Percentiles rank a stretch among this genome's conserved stretches.
These are phyloP conservation scores for Metallyticus violacea DNA, from an alignment of 2,888 invertebrate genomes.

Conservation along the genomic window DNA sequence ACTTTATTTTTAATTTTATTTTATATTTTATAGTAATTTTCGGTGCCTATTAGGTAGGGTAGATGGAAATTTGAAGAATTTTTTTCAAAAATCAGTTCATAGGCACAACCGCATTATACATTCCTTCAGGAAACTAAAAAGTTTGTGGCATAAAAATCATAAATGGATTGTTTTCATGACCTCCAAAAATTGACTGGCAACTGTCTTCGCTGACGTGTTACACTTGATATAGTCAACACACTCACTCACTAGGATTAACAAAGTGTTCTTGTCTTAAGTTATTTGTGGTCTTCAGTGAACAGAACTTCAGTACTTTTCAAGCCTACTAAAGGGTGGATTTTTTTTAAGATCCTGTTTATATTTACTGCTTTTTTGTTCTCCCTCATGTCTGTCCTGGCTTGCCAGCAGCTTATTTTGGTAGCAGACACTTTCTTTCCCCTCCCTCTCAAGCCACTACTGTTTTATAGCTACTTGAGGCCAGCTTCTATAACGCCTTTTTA, in stretches of 20 bases:
- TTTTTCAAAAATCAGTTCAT: too few relatives aligned
- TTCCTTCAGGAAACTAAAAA: too few relatives aligned
- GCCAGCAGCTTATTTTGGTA: not conserved
- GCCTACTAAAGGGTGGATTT: not conserved
- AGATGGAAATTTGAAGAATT: too few relatives aligned
- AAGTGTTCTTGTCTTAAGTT: not conserved
- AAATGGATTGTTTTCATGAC: too few relatives aligned
- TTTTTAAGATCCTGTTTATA: not conserved
- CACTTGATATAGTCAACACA: too few relatives aligned
- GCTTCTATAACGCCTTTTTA: not conserved
- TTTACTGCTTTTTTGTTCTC: not conserved
- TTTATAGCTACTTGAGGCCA: not conserved
- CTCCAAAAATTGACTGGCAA: too few relatives aligned
- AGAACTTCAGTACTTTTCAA: not conserved
- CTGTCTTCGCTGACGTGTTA: too few relatives aligned
- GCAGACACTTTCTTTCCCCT: not conserved
- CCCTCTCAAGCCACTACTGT: not conserved
- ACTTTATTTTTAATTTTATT: too few relatives aligned
- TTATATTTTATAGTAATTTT: too few relatives aligned
- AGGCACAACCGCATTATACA: too few relatives aligned
- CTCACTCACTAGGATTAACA: not conserved
- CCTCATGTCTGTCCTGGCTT: not conserved
- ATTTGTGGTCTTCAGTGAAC: not conserved
- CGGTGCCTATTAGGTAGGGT: too few relatives aligned
- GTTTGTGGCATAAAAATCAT: too few relatives aligned